These are phyloP conservation scores for Drosophila nikananu DNA, from an alignment of 1,140 invertebrate genomes.

Conservation along the genomic window DNA sequence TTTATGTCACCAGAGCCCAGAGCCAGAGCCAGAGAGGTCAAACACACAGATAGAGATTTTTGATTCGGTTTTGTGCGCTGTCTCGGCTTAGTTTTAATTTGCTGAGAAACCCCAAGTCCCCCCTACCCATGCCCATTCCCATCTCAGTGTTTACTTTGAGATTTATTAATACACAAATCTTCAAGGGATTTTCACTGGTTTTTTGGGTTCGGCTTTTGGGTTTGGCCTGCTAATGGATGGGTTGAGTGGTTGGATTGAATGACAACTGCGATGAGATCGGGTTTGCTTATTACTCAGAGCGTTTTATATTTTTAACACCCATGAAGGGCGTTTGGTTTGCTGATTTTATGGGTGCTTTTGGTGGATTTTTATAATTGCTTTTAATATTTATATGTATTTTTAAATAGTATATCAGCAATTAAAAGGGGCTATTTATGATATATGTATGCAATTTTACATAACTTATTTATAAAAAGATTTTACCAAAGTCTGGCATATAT, in stretches of 20 bases:
- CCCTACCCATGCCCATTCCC: not conserved
- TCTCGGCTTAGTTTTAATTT: slow-evolving; percentile 61
- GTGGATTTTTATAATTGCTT: not conserved
- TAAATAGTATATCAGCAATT: too few relatives aligned
- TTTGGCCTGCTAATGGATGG: slow-evolving; percentile 30
- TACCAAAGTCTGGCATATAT: not conserved
- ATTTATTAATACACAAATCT: slow-evolving; percentile 24
- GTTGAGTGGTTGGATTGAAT: slow-evolving; percentile 21
- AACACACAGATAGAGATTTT: slow-evolving; percentile 33
- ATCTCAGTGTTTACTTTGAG: slow-evolving; percentile 1
- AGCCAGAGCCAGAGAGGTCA: slow-evolving; percentile 40
- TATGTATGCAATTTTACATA: too few relatives aligned
- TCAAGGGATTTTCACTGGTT: slow-evolving; percentile 17
- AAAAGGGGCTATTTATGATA: not conserved
- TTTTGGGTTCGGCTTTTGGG: slow-evolving; percentile 19
- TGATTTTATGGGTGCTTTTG: not conserved
- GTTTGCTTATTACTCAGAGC: too few relatives aligned
- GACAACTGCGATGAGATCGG: slow-evolving; percentile 18
- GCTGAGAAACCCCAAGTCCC: not conserved
- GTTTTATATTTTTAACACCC: slow-evolving; percentile 1
- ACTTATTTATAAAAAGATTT: not conserved
- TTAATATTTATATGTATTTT: not conserved
- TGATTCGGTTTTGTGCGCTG: slow-evolving; percentile 11
- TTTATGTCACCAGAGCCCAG: slow-evolving; percentile 63
- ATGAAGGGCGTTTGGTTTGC: slow-evolving; percentile 8